A percentile compares a stretch with the other conserved stretches of the same genome.
phyloP scores from a whole-genome alignment of 1,140 invertebrate species.

The Tachypleus tridentatus region DNA sequence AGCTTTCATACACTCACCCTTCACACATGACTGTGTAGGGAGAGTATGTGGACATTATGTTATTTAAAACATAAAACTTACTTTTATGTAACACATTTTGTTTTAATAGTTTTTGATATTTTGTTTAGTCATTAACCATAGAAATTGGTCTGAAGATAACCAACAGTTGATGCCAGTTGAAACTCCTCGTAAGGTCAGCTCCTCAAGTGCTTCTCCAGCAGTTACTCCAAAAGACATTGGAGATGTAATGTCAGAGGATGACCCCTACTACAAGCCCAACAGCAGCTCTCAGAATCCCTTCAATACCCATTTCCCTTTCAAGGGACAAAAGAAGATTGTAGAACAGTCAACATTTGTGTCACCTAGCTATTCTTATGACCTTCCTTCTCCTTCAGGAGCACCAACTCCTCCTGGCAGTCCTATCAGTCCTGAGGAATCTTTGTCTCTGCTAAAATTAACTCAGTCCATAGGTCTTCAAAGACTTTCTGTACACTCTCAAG shows the following conservation, averaged over 20 bases:
- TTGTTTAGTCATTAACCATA: neutral
- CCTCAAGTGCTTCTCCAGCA: neutral
- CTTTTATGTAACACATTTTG: no score
- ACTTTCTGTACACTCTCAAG: conserved; percentile 12
- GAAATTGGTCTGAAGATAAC: neutral
- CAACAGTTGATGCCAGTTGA: neutral
- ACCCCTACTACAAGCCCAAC: conserved; percentile 52
- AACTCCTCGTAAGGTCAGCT: neutral
- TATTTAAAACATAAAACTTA: no score
- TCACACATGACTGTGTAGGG: no score
- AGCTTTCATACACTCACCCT: no score
- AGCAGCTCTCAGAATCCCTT: conserved; percentile 49
- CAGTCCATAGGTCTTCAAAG: conserved; percentile 2
- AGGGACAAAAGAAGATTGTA: conserved; percentile 28
- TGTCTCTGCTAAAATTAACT: neutral
- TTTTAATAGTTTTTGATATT: neutral
- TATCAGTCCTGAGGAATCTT: neutral
- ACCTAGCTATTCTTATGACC: conserved; percentile 33
- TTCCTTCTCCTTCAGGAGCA: conserved; percentile 42
- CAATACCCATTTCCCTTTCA: conserved; percentile 47
- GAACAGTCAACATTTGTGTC: conserved; percentile 41
- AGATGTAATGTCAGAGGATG: conserved; percentile 61
- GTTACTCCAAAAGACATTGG: conserved; percentile 48
- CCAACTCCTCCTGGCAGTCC: conserved; percentile 4
- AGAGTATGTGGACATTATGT: no score